These are phyloP conservation scores for Dasysyrphus albostriatus DNA, from an alignment of 2,888 invertebrate species.

Conservation along the genomic window DNA sequence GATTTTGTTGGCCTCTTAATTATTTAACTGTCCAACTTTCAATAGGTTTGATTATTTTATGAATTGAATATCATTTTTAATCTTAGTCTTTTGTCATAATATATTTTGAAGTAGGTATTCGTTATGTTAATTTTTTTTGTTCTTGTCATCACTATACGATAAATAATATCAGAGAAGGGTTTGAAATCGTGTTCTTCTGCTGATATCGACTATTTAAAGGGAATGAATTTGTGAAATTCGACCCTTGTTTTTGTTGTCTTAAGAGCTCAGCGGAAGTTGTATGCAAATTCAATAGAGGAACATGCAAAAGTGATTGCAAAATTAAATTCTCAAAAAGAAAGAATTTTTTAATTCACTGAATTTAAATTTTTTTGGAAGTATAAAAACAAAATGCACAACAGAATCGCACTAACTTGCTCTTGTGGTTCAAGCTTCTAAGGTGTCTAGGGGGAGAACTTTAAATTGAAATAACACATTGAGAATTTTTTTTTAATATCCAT, in stretches of 20 bases:
- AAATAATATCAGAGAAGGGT: neutral
- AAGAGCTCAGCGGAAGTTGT: neutral
- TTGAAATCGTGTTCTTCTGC: neutral
- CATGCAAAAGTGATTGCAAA: too few relatives aligned
- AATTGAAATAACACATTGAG: too few relatives aligned
- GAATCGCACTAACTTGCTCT: too few relatives aligned
- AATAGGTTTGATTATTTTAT: conserved; percentile 45
- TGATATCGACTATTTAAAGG: too few relatives aligned
- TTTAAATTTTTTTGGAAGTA: too few relatives aligned
- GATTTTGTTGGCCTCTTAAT: conserved; percentile 28
- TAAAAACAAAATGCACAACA: too few relatives aligned
- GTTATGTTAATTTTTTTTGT: neutral
- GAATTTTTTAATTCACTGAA: too few relatives aligned
- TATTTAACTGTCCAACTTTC: conserved; percentile 39
- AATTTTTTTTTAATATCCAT: too few relatives aligned
- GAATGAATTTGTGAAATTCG: neutral
- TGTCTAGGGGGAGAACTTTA: too few relatives aligned
- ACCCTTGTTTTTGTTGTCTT: neutral
- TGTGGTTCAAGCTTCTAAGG: too few relatives aligned
- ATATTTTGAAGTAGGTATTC: neutral
- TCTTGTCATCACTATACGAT: neutral
- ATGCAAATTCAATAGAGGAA: neutral
- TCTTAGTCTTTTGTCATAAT: neutral
- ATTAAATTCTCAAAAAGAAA: too few relatives aligned
- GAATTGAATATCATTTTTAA: conserved; percentile 4